Conservation (phyloP, 2,113 vertebrate genomes). For the Alligator mississippiensis region DNA sequence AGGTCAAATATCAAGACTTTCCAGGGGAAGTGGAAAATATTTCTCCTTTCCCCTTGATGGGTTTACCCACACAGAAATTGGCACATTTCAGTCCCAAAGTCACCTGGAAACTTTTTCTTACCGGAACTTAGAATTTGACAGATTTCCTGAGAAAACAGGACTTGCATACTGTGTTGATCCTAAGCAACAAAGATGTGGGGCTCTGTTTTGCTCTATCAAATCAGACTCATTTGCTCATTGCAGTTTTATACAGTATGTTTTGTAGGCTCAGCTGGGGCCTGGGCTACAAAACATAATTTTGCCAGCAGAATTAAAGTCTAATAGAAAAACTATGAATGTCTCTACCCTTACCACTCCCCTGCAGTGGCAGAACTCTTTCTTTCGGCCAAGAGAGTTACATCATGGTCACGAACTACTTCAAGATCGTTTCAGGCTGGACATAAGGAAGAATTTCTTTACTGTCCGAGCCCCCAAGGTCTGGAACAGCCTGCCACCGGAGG, state of each 20-base stretch:
- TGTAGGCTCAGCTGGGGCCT: too few species aligned
- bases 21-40: not conserved
- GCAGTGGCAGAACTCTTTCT: too few species aligned
- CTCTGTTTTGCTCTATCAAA: not conserved
- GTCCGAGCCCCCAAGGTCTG: too few species aligned
- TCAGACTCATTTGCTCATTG: not conserved
- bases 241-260: not conserved
- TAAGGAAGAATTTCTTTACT: too few species aligned
- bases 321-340: too few species aligned
- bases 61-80: not conserved
- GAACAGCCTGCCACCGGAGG: too few species aligned
- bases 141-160: accelerated
- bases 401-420: too few species aligned
- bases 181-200: accelerated
- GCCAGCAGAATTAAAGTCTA: too few species aligned
- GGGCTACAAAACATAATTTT: too few species aligned
- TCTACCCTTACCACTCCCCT: too few species aligned
- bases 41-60: not conserved
- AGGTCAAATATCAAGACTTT: not conserved
- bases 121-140: not conserved
- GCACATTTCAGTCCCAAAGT: not conserved
- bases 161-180: not conserved
- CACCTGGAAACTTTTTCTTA: not conserved
- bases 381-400: too few species aligned
- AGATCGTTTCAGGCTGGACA: too few species aligned